Evolutionary conservation across 2,797 vertebrate species (phyloP), one percentile per base, ranked within the genome.

Genomic region (Megalops cyprinoides): DNA sequence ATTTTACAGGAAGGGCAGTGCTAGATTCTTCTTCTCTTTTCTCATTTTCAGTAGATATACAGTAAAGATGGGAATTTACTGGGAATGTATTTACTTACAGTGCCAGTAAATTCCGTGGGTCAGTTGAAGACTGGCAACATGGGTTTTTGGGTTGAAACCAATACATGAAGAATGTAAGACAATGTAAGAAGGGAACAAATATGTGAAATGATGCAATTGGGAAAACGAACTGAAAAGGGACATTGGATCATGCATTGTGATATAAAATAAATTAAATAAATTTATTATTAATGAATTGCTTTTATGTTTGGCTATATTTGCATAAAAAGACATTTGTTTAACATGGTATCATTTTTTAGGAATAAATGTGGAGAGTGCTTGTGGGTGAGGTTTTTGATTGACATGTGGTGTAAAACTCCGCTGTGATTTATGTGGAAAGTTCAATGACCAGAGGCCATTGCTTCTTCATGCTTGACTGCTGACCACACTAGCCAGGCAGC

Each of bases 401-500:
- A n/a, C 23, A 37, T 10, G 4, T 74, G 39, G n/a, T 34, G 2
- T n/a, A 31, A 4, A 53, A 48, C 2, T 31, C 4, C 23, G 14
- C 28, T 42, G 8, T 9, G 25, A 75, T 3, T n/a, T 25, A 53
- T 56, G 49, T 23, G 4, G 28, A 37, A 14, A 18, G 25, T 15
- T 60, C 4, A 77, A n/a, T 7, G 48, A n/a, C 58, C 0, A 37
- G n/a, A 34, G 37, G 34, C 79, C 77, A 4, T 49, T 58, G 6
- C 71, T 34, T 62, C 44, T 37, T 55, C n/a, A 39, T 7, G 14
- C 39, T 20, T 71, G 37, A 56, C 76, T 46, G 28, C 58, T 78
- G 67, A 78, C 73, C 79, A 55, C 25, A 81, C 67, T 3, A 18
- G 65, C 53, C 1, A 73, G 73, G 25, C n/a, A 39, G 80, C 65